These are phyloP conservation scores for Leuciscus idus DNA, from an alignment of 2,113 vertebrate species.

Conservation along the genomic window DNA sequence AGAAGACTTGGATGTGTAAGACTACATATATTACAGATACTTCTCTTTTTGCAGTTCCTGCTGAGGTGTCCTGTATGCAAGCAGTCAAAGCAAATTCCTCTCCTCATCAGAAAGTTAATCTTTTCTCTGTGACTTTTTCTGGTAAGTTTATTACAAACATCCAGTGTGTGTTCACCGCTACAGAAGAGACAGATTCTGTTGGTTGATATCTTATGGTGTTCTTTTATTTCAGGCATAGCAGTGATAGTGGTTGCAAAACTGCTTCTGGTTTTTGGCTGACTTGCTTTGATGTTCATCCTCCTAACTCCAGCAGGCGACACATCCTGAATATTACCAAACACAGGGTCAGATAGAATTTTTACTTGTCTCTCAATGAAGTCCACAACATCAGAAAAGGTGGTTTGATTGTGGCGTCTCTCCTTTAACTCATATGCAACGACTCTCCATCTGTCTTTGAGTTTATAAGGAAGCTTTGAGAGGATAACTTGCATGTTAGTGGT, in stretches of 20 bases:
- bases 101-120: not conserved
- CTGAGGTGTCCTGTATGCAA: not conserved
- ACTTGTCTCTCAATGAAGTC: not conserved
- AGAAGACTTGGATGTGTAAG: not conserved
- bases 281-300: not conserved
- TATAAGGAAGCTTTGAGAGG: conserved; percentile 2
- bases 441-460: not conserved
- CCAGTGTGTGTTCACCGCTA: not conserved
- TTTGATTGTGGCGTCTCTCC: not conserved
- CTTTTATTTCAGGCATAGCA: not conserved
- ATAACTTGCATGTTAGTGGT: not conserved
- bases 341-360: not conserved
- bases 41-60: not conserved
- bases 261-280: not conserved
- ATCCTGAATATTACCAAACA: not conserved
- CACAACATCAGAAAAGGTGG: not conserved
- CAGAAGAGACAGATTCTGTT: not conserved
- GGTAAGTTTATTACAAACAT: not conserved
- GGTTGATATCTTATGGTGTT: not conserved
- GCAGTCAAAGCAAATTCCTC: not conserved
- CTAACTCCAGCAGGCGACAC: not conserved
- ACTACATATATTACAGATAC: not conserved
- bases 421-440: not conserved
- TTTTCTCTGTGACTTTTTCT: not conserved
- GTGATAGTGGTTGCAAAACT: not conserved